Conservation (phyloP, 2,797 vertebrate genomes). For the Artibeus jamaicensis region DNA sequence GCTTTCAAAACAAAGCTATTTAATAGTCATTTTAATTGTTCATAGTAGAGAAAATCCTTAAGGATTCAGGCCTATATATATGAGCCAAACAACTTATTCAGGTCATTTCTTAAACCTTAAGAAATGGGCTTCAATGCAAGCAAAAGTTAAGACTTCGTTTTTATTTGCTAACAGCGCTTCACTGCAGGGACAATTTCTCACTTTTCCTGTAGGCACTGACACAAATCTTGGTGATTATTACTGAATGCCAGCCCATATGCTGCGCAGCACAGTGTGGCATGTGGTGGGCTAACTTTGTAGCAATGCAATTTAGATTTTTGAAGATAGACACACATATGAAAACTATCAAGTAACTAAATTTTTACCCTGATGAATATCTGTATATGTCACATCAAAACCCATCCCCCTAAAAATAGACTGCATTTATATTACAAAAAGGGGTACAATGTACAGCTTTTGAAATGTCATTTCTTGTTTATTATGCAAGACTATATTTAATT, state of each 20-base stretch:
- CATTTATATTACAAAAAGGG: conserved; percentile 55
- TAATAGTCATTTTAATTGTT: background rate
- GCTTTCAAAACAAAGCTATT: conserved; percentile 42
- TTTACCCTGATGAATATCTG: conserved; percentile 48
- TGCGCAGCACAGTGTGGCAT: background rate
- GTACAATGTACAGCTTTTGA: conserved; percentile 63
- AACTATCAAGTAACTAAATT: conserved; percentile 51
- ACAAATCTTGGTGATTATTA: background rate
- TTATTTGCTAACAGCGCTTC: conserved; percentile 33
- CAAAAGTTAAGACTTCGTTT: background rate
- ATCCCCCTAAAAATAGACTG: conserved; percentile 33
- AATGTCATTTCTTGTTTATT: conserved; percentile 71
- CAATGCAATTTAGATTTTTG: conserved; percentile 21
- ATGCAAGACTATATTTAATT: conserved; percentile 62
- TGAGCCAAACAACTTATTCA: background rate
- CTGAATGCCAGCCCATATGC: background rate
- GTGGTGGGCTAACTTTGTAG: conserved; percentile 25
- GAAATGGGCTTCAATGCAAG: background rate
- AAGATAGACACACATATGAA: conserved; percentile 19
- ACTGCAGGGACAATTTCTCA: background rate
- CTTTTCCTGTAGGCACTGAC: conserved; percentile 2
- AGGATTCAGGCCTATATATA: background rate
- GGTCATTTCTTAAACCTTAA: background rate
- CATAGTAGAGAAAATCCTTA: background rate
- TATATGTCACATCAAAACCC: conserved; percentile 49